phyloP scores from a whole-genome alignment of 2,888 invertebrate species.

The Hydraecia micacea region DNA sequence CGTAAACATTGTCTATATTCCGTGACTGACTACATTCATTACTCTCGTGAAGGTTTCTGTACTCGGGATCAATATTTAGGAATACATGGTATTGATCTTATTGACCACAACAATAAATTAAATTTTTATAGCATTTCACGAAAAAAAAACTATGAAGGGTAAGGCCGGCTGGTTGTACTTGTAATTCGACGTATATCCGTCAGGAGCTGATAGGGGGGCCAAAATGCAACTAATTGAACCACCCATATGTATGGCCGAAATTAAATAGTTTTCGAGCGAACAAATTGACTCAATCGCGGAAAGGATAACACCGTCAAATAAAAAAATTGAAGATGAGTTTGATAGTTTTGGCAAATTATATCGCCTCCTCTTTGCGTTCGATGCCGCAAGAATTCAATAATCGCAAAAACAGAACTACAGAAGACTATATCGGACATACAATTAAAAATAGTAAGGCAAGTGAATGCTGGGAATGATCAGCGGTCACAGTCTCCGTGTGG shows the following conservation, averaged over 20 bases:
- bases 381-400: conserved; percentile 54
- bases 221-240: too few relatives aligned
- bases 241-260: too few relatives aligned
- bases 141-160: neutral
- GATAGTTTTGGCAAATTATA: conserved; percentile 56
- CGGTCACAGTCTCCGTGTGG: conserved; percentile 5
- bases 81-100: neutral
- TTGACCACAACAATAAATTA: neutral
- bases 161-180: too few relatives aligned
- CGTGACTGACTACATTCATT: neutral
- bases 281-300: neutral
- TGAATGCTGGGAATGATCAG: neutral
- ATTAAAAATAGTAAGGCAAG: conserved; percentile 34
- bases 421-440: conserved; percentile 54
- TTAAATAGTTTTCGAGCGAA: too few relatives aligned
- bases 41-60: neutral
- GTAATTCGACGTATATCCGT: too few relatives aligned
- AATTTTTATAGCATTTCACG: neutral
- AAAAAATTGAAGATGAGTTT: conserved; percentile 37
- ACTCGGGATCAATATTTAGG: neutral
- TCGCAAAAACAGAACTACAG: conserved; percentile 51
- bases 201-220: too few relatives aligned
- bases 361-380: conserved; percentile 40
- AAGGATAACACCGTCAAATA: neutral
- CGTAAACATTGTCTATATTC: neutral